A percentile compares a stretch with the other conserved stretches of the same genome.
Evolutionary conservation across 2,113 vertebrate genomes (phyloP).

Genomic region (Lichenostomus cassidix): DNA sequence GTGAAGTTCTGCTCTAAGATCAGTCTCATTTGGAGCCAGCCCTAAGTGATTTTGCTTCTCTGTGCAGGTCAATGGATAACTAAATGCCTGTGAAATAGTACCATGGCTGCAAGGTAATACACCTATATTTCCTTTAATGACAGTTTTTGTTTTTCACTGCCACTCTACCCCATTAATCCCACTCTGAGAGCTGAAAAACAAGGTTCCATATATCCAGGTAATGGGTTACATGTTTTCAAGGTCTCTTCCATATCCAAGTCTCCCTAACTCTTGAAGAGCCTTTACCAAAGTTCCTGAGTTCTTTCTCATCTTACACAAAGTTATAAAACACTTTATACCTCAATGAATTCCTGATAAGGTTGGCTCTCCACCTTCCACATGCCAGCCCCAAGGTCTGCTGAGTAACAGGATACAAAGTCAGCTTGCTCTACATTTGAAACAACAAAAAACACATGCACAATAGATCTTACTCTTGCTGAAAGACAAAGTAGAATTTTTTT

Average conservation of each 20-base stretch:
- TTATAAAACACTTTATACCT: not conserved
- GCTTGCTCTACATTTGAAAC: not conserved
- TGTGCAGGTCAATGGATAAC: constrained; percentile 13
- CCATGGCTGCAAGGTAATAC: not conserved
- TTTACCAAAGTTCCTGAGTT: not conserved
- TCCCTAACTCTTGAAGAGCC: not conserved
- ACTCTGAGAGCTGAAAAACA: not conserved
- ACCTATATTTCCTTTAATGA: constrained; percentile 32
- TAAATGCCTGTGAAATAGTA: constrained; percentile 44
- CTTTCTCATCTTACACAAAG: not conserved
- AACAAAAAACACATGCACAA: not conserved
- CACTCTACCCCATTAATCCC: constrained; percentile 21
- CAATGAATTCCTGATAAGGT: not conserved
- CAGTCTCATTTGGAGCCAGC: not conserved
- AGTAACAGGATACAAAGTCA: not conserved
- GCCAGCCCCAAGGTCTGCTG: not conserved
- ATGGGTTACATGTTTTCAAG: constrained; percentile 4
- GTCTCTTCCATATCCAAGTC: not conserved
- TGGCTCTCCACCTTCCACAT: not conserved
- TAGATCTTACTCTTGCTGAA: not conserved
- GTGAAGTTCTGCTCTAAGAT: not conserved
- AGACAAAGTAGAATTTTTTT: not conserved
- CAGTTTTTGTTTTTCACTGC: constrained; percentile 18
- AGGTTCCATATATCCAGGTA: not conserved
- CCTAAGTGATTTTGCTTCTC: not conserved